Base-by-base conservation (phyloP, 2,888 invertebrate genomes). In the Dasypolia templi region DNA sequence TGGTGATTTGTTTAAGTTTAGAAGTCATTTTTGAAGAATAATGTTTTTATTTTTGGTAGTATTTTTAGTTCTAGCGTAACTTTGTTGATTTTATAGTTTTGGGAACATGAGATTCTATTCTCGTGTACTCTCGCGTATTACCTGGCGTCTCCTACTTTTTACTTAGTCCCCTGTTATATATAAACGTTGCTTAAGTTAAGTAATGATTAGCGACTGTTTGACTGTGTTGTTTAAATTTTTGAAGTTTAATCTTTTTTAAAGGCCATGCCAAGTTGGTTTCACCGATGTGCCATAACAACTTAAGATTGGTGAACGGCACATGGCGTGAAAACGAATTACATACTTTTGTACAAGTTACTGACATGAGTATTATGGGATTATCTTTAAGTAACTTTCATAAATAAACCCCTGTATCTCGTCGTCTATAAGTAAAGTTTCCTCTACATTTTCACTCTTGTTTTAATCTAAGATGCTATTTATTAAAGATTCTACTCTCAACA, bases 1-100 rank as follows among this genome's bases (percentile, higher is more conserved):
- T 3, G 66, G 61, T 67, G 55, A 55, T 68, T 75, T 61, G 32
- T 62, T 63, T 65, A 39, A 66, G 35, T 55, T 79, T 42, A 49
- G 42, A 32, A 26, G 61, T 68, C 29, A 44, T 72, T 62, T 70
- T 35, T 42, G 53, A 51, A 17, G 26, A 74, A 58, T 39, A 17
- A 17, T 14, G n/a, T 11, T 55, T 26, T 39, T 64, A 19, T 29
- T 73, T 82, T 69, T 29, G 14, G n/a, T 19, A 56, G 35, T 14
- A 0, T 35, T 44, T 73, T 59, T 32, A 55, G 26, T 44, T 70
- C 56, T 17, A 55, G 22, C 0, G 26, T 69, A 26, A 32, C 3
- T 62, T 42, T n/a, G 68, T 68, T 29, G 59, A 17, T 55, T 71
- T 53, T 44, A 19, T 32, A 3, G 5, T 68, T 69, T 70, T 19